Evolutionary conservation across 2,113 vertebrate species (phyloP).

Genomic region (Oryzias celebensis): DNA sequence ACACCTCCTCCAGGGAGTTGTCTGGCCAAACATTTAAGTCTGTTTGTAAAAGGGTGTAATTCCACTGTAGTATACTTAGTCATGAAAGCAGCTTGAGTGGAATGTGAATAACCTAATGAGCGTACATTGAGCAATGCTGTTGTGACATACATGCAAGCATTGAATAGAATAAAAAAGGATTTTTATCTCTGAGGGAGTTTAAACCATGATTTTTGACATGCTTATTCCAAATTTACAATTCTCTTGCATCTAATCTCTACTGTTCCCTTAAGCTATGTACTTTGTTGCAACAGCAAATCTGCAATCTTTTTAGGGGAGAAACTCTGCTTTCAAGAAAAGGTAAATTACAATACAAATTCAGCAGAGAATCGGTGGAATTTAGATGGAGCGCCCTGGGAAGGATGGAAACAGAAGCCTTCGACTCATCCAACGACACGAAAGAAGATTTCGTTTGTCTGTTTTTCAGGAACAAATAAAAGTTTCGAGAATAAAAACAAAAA

Average conservation of each 20-base stretch:
- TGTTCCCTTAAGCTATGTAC: conserved; percentile 44
- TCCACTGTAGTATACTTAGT: conserved; percentile 33
- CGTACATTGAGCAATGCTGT: conserved; percentile 16
- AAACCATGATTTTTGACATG: conserved; percentile 42
- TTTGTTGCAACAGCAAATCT: conserved; percentile 21
- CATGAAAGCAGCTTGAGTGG: conserved; percentile 53
- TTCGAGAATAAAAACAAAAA: not conserved
- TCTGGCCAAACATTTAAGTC: conserved; percentile 19
- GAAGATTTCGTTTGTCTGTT: conserved; percentile 7
- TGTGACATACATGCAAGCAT: conserved; percentile 11
- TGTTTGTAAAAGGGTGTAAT: conserved; percentile 22
- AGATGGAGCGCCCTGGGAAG: conserved; percentile 2
- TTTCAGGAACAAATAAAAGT: too few relatives aligned
- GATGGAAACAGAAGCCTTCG: conserved; percentile 17
- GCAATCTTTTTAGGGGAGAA: conserved; percentile 35
- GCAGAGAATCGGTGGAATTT: conserved; percentile 11
- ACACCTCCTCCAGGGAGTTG: conserved; percentile 25
- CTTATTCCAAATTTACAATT: conserved; percentile 57
- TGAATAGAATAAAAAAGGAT: not conserved
- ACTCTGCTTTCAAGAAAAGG: conserved; percentile 28
- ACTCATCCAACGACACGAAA: conserved; percentile 13
- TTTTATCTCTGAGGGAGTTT: conserved; percentile 38
- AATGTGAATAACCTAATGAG: conserved; percentile 31
- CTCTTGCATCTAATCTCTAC: conserved; percentile 51
- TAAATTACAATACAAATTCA: conserved; percentile 33